Evolutionary conservation across 2,113 vertebrate genomes (phyloP), one percentile per base, ranked within the genome.

Genomic region (Plecturocebus donacophilus): DNA sequence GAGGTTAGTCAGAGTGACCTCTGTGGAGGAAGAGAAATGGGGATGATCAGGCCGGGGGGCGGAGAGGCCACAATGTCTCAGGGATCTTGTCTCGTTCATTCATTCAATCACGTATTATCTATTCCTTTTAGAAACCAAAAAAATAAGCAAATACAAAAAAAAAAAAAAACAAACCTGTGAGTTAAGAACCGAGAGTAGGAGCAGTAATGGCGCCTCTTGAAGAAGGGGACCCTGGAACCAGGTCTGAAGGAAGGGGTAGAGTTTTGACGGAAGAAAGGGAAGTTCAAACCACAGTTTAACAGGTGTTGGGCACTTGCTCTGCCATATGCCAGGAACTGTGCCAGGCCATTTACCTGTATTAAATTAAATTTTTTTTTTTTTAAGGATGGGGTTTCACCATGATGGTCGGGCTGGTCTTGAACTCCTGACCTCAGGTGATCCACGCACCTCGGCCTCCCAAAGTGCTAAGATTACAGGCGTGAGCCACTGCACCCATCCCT

Each of bases 1-100:
- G 86, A 6, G 32, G 49, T 38, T 32, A 6, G 54, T 87, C 68
- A 49, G 47, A 47, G 82, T 77, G 54, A 95, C 95, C 8, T 86
- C 97, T 97, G 95, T 3, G 25, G 47, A 86, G 75, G 32, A 81
- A 82, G 80, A 95, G 61, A 45, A 35, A 14, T 2, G 42, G 9
- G 17, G 40, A 27, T 3, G 0, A 42, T 97, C 92, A 97, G 75
- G 3, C 23, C 21, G 52, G 40, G 45, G 45, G 49, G 16, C n/a
- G 52, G 61, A 25, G 61, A 4, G 27, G 11, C 61, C 61, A 64
- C 27, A 64, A 5, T 64, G 61, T 32, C 27, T 64, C 27, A 32
- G 61, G 61, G 61, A 64, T 64, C 30, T 64, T 64, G 61, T 64
- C 21, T 81, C 4, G 0, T 76, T 54, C 30, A n/a, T 76, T 40